Percentiles rank a stretch among this genome's conserved stretches.
phyloP scores from a whole-genome alignment of 2,888 invertebrate genomes.

The Acleris cristana region DNA sequence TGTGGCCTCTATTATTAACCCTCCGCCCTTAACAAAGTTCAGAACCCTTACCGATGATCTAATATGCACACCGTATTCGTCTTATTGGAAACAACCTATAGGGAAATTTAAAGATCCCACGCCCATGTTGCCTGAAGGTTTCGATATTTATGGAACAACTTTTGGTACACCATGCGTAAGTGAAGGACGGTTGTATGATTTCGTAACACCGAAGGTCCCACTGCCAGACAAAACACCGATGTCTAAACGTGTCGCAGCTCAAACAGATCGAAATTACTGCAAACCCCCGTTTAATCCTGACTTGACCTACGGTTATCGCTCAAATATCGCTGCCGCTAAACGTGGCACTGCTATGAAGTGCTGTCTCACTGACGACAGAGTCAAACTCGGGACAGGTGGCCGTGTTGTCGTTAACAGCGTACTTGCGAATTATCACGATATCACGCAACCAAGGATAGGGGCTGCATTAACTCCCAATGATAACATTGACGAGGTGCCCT shows the following conservation, averaged over 20 bases:
- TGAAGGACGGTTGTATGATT: slow-evolving; percentile 46
- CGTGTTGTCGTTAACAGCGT: slow-evolving; percentile 63
- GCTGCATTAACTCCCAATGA: slow-evolving; percentile 74
- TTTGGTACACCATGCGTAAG: slow-evolving; percentile 46
- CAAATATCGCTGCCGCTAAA: slow-evolving; percentile 56
- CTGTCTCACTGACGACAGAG: slow-evolving; percentile 71
- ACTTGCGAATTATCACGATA: slow-evolving; percentile 68
- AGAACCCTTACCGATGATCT: slow-evolving; percentile 50
- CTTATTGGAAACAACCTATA: slow-evolving; percentile 52
- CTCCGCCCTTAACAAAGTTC: slow-evolving; percentile 51
- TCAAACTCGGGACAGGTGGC: slow-evolving; percentile 60
- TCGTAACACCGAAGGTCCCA: slow-evolving; percentile 50
- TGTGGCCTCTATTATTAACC: slow-evolving; percentile 47
- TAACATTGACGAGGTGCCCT: slow-evolving; percentile 72
- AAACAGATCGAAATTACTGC: slow-evolving; percentile 51
- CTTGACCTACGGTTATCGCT: slow-evolving; percentile 57
- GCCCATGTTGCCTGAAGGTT: slow-evolving; percentile 48
- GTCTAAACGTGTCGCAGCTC: slow-evolving; percentile 43
- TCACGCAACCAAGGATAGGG: slow-evolving; percentile 64
- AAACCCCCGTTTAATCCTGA: slow-evolving; percentile 60
- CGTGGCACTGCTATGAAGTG: slow-evolving; percentile 62
- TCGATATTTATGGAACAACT: slow-evolving; percentile 43
- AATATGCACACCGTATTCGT: slow-evolving; percentile 48
- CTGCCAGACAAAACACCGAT: slow-evolving; percentile 43
- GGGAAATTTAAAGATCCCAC: slow-evolving; percentile 48